Percentiles rank a stretch among this genome's conserved stretches.
phyloP scores from a whole-genome alignment of 2,888 invertebrate genomes.

The Agonopterix arenella region DNA sequence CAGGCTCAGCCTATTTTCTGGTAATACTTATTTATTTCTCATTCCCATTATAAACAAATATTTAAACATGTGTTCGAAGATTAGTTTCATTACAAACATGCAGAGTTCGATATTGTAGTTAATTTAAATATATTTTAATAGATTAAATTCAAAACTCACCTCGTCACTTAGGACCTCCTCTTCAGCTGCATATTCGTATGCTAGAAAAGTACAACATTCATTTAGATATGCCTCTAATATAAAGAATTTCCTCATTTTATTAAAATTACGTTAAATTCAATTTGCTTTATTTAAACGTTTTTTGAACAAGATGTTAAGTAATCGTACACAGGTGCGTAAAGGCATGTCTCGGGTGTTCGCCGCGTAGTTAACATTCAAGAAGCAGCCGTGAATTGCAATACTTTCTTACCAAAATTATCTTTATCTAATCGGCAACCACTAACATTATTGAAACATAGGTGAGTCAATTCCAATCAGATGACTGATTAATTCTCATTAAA shows the following conservation, averaged over 20 bases:
- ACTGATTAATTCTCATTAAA: no score
- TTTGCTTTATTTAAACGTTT: background rate
- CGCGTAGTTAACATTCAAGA: constrained; percentile 19
- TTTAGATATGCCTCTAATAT: constrained; percentile 1
- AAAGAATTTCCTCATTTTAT: background rate
- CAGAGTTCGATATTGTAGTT: no score
- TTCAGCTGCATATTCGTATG: constrained; percentile 94
- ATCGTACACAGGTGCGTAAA: background rate
- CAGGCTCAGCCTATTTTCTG: no score
- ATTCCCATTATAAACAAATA: no score
- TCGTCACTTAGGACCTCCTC: constrained; percentile 89
- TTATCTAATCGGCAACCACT: no score
- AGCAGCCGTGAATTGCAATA: constrained; percentile 1
- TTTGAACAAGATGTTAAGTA: background rate
- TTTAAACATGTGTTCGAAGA: no score
- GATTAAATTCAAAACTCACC: constrained; percentile 63
- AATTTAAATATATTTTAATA: background rate
- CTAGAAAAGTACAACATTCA: constrained; percentile 64
- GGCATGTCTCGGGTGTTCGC: no score
- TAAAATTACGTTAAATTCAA: constrained; percentile 7
- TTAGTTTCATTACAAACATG: no score
- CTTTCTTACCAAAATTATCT: no score
- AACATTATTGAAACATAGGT: no score
- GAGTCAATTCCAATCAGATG: no score
- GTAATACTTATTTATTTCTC: no score